Conservation (phyloP, 2,113 vertebrate genomes). For the Saimiri boliviensis region DNA sequence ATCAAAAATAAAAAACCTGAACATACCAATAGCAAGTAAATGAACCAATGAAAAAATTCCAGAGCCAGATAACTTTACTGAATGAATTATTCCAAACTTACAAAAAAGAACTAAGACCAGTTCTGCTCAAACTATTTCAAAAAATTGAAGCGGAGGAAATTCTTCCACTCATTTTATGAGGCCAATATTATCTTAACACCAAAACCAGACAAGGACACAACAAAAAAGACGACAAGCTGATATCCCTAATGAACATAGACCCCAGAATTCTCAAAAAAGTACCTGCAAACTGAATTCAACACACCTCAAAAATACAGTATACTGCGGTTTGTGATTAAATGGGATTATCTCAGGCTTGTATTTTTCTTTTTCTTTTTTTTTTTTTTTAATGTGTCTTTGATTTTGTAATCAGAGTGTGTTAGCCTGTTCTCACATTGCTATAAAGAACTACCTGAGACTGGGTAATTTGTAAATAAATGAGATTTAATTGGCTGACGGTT, state of each 20-base stretch:
- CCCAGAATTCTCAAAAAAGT: neutral
- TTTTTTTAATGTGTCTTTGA: too few species aligned
- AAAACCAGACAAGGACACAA: neutral
- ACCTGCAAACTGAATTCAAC: neutral
- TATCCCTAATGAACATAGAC: neutral
- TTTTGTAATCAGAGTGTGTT: too few species aligned
- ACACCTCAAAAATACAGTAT: neutral
- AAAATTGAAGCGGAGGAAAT: neutral
- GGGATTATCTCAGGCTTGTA: neutral
- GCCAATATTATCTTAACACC: neutral
- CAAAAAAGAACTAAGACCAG: neutral
- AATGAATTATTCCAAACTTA: neutral
- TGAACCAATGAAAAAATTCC: neutral
- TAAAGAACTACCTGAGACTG: too few species aligned
- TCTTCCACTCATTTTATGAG: neutral
- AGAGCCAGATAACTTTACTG: neutral
- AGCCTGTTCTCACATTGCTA: too few species aligned
- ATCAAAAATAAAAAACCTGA: neutral
- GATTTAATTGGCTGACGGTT: too few species aligned
- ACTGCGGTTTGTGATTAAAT: neutral
- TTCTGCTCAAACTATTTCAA: neutral
- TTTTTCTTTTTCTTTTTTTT: too few species aligned
- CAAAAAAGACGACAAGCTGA: neutral
- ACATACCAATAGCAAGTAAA: too few species aligned
- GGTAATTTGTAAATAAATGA: too few species aligned